A percentile compares a stretch with the other conserved stretches of the same genome.
Evolutionary conservation across 2,797 vertebrate genomes (phyloP).

Genomic region (Falco peregrinus): DNA sequence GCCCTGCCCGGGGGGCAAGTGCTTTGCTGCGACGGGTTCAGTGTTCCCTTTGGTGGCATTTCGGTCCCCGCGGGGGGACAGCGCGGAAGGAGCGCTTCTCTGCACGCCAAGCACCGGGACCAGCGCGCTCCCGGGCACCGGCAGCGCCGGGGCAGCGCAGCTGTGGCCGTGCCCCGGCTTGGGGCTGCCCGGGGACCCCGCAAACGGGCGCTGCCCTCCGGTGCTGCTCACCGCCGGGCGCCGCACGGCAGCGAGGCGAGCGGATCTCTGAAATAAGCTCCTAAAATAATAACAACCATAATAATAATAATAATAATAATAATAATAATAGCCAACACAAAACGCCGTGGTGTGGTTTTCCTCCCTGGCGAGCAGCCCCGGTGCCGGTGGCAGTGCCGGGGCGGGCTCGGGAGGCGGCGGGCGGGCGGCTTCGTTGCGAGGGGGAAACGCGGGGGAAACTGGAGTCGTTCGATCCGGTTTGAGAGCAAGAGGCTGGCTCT

Average conservation of each 20-base stretch:
- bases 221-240: not conserved
- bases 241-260: not conserved
- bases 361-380: not conserved
- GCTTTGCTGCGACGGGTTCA: not conserved
- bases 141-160: not conserved
- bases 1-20: not conserved
- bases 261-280: not conserved
- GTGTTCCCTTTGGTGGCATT: not conserved
- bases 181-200: not conserved
- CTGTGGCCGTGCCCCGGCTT: not conserved
- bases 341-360: not conserved
- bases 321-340: too few relatives aligned
- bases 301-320: too few relatives aligned
- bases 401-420: too few relatives aligned
- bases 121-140: not conserved
- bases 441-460: not conserved
- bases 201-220: not conserved
- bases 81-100: not conserved
- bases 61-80: not conserved
- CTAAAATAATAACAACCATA: not conserved
- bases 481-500: not conserved
- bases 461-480: constrained; percentile 2
- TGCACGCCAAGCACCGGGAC: too few relatives aligned
- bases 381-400: not conserved
- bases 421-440: too few relatives aligned